Evolutionary conservation across 2,113 vertebrate genomes (phyloP).

Genomic region (Suricata suricatta): DNA sequence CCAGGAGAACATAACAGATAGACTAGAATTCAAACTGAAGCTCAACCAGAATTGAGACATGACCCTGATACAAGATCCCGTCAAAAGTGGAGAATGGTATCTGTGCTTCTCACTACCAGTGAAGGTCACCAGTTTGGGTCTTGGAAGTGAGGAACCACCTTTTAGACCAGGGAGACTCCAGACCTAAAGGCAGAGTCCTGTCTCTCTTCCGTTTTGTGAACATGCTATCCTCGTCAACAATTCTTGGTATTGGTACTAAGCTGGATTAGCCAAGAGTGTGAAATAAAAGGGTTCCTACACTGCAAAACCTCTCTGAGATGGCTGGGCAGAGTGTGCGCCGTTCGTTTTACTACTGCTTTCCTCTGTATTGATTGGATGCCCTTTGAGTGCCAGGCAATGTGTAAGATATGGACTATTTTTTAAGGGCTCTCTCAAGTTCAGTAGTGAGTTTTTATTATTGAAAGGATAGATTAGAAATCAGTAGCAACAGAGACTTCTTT

Average conservation of each 20-base stretch:
- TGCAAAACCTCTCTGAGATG: not conserved
- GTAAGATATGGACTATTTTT: not conserved
- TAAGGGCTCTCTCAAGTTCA: not conserved
- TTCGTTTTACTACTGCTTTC: not conserved
- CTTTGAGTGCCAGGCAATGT: not conserved
- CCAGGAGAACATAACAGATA: conserved; percentile 39
- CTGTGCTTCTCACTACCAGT: not conserved
- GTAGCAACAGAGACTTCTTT: conserved; percentile 39
- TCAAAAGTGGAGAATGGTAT: not conserved
- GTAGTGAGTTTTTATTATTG: not conserved
- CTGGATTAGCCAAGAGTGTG: not conserved
- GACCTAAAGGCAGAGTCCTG: not conserved
- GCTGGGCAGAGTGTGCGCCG: not conserved
- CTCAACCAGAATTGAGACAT: not conserved
- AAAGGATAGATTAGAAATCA: not conserved
- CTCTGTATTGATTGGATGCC: not conserved
- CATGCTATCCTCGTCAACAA: not conserved
- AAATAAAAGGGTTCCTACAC: not conserved
- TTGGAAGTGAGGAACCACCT: not conserved
- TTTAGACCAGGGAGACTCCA: not conserved
- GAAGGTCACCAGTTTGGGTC: not conserved
- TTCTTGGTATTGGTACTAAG: not conserved
- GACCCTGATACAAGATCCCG: not conserved
- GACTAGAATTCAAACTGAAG: not conserved
- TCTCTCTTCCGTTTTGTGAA: not conserved